Evolutionary conservation across 2,113 vertebrate species (phyloP).

Genomic region (Sakesphorus luctuosus): DNA sequence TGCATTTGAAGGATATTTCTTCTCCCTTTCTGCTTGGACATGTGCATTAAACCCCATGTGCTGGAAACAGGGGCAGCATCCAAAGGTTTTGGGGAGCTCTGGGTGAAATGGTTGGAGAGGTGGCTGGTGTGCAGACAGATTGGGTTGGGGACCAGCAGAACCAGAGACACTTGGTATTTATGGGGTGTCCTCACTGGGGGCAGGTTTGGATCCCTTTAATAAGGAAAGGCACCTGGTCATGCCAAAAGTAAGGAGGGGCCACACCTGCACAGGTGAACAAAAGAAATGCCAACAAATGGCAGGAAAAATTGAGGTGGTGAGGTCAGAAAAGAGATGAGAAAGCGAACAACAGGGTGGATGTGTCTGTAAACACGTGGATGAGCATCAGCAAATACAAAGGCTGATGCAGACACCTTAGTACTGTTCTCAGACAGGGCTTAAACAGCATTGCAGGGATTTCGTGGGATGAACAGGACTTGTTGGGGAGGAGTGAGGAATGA

Average conservation of each 20-base stretch:
- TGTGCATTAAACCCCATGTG: not conserved
- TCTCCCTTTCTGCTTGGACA: not conserved
- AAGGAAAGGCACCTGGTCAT: not conserved
- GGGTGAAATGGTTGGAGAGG: not conserved
- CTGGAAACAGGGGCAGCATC: not conserved
- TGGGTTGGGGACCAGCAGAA: not conserved
- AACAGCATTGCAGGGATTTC: not conserved
- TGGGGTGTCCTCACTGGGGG: rapidly evolving
- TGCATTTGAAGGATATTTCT: not conserved
- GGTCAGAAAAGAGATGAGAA: not conserved
- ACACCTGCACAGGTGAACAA: not conserved
- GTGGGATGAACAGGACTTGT: not conserved
- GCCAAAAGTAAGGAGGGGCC: not conserved
- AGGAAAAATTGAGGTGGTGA: not conserved
- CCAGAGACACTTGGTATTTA: not conserved
- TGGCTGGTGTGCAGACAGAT: not conserved
- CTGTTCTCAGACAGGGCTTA: not conserved
- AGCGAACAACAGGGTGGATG: not conserved
- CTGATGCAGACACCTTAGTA: not conserved
- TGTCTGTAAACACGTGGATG: not conserved
- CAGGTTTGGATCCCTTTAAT: not conserved
- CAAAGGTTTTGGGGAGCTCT: not conserved
- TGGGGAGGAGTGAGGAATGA: not conserved
- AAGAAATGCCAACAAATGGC: not conserved
- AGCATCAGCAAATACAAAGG: not conserved